phyloP scores from a whole-genome alignment of 2,113 vertebrate genomes.

The Brachyhypopomus gauderio region DNA sequence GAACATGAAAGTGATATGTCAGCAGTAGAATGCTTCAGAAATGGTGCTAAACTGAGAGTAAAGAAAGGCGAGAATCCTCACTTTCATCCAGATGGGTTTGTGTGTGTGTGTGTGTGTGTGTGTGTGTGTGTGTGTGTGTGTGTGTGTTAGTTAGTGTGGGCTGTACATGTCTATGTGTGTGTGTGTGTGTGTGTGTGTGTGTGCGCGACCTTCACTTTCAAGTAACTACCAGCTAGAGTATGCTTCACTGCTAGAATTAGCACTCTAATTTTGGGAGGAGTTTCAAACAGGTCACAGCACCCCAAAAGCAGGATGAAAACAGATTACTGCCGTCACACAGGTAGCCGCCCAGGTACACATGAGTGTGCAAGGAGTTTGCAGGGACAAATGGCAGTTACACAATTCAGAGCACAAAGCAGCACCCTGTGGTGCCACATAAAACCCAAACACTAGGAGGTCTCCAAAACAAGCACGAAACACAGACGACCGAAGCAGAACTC shows the following conservation, averaged over 20 bases:
- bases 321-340: no score
- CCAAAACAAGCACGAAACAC: no score
- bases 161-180: neutral
- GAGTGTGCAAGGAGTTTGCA: no score
- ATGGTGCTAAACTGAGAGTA: conserved; percentile 24
- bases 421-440: no score
- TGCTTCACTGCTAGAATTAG: neutral
- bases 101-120: neutral
- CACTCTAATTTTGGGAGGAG: neutral
- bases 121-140: neutral
- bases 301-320: no score
- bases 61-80: neutral
- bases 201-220: neutral
- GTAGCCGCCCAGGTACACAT: no score
- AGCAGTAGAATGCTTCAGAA: conserved; percentile 36
- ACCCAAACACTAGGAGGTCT: no score
- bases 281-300: no score
- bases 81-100: neutral
- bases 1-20: conserved; percentile 47
- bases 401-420: no score
- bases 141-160: neutral
- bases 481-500: no score
- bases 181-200: conserved; percentile 22
- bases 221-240: neutral
- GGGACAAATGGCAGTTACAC: no score